Percentiles rank a stretch among this genome's conserved stretches.
These are phyloP conservation scores for Tillus elongatus DNA, from an alignment of 2,888 invertebrate genomes.

Conservation along the genomic window DNA sequence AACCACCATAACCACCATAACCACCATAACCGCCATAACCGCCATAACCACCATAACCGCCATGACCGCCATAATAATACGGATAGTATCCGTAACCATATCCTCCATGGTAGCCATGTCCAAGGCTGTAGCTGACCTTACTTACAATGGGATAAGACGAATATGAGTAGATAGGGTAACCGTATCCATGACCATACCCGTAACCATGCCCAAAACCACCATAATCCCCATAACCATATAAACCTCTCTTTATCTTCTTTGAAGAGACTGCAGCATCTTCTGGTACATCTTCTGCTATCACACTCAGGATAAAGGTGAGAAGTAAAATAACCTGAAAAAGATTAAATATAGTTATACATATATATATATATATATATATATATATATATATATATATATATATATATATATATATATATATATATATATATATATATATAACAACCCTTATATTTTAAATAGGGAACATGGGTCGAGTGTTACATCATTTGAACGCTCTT, in stretches of 20 bases:
- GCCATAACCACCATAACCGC: conserved; percentile 22
- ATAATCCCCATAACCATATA: background rate
- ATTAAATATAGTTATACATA: too few relatives aligned
- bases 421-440: too few relatives aligned
- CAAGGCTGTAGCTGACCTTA: conserved; percentile 15
- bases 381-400: too few relatives aligned
- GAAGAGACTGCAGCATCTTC: background rate
- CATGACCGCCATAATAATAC: conserved; percentile 17
- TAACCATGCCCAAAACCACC: conserved; percentile 27
- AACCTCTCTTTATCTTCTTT: conserved; percentile 10
- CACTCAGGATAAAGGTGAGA: conserved; percentile 4
- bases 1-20: too few relatives aligned
- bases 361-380: too few relatives aligned
- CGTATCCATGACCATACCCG: conserved; percentile 16
- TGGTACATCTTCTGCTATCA: conserved; percentile 4
- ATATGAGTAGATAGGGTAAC: conserved; percentile 18
- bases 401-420: too few relatives aligned
- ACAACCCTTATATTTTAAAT: too few relatives aligned
- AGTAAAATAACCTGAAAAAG: too few relatives aligned
- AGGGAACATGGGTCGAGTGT: too few relatives aligned
- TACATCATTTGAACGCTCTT: too few relatives aligned
- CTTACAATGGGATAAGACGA: conserved; percentile 12
- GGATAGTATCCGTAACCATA: conserved; percentile 16
- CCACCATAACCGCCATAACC: conserved; percentile 19
- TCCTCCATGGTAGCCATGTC: conserved; percentile 16